Base-by-base conservation (phyloP, 2,113 vertebrate genomes). In the Phycodurus eques region DNA sequence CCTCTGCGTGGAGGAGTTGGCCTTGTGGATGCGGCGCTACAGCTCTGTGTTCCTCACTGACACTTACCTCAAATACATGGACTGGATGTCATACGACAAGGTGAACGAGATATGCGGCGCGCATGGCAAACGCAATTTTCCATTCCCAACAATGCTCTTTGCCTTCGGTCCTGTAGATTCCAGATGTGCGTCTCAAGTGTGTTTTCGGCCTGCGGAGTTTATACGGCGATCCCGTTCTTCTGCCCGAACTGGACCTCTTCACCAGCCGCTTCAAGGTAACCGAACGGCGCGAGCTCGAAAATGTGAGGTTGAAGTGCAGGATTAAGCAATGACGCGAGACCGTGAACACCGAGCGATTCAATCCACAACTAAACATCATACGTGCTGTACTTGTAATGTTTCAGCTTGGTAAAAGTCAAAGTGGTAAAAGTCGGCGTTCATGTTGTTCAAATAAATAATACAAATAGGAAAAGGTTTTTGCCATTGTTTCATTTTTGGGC, bases 81-180 rank as follows among this genome's bases (percentile, higher is more conserved):
- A 95, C 60, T 96, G 96, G 96, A 95, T 95, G 95, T 90, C 96
- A 73, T 82, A 95, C 8, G 95, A 97, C 88, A 97, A 96, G 94
- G 96, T 90, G 51, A 71, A 61, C 44, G 17, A 15, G 5, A 22
- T 44, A 22, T 39, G 17, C 35, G 5, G 5, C 15, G 17, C 42
- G 22, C 39, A 8, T 61, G 11, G 44, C 27, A 63, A 51, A 47
- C 4, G 19, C 44, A 12, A 13, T 44, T 44, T 27, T 46, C 12
- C 46, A 33, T 19, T 27, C 9, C 43, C 35, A 27, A 49, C 7
- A 10, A 39, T 10, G 17, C 33, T 1, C 4, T 67, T 67, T 6
- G n/a, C 10, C 13, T 65, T 42, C 35, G 27, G 3, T 75, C 76
- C 68, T 71, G 88, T 77, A 98, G 96, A 82, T 93, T 75, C 90